A percentile compares a stretch with the other conserved stretches of the same genome.
Evolutionary conservation across 92 coral and sea anemone genomes (phyloP).

Genomic region (Palythoa grandiflora): DNA sequence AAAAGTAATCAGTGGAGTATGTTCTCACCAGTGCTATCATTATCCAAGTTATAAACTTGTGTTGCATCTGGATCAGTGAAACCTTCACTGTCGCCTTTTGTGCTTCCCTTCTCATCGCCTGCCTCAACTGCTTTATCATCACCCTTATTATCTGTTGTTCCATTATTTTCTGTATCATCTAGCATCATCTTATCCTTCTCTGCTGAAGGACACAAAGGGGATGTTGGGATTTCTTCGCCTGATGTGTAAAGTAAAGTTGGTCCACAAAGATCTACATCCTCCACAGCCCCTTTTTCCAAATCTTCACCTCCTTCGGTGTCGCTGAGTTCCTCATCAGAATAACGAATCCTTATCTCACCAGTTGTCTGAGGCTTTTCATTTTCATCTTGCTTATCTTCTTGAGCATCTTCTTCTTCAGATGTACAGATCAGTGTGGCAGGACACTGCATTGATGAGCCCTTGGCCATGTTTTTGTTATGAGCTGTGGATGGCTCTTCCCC

Average conservation of each 20-base stretch:
- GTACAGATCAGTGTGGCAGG: constrained; percentile 27
- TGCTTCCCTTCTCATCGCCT: not conserved
- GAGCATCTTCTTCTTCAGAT: constrained; percentile 32
- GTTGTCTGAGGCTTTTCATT: not conserved
- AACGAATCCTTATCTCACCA: not conserved
- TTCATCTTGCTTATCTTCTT: no score
- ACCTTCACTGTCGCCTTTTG: not conserved
- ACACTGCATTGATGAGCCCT: not conserved
- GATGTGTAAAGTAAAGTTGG: constrained; percentile 29
- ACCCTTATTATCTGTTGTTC: not conserved
- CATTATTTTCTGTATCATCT: not conserved
- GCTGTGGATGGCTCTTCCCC: not conserved
- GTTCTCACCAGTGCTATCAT: constrained; percentile 24
- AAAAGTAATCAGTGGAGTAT: not conserved
- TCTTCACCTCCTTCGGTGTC: not conserved
- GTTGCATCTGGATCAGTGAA: constrained; percentile 23
- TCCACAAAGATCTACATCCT: constrained; percentile 34
- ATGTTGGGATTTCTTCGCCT: constrained; percentile 17
- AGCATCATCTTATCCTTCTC: not conserved
- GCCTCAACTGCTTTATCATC: not conserved
- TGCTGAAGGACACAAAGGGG: not conserved
- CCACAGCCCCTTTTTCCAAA: not conserved
- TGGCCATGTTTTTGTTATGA: not conserved
- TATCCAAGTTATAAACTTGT: constrained; percentile 19
- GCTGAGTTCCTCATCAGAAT: constrained; percentile 18